Base-by-base conservation (phyloP, 2,888 invertebrate genomes). In the Cheilosia pagana region DNA sequence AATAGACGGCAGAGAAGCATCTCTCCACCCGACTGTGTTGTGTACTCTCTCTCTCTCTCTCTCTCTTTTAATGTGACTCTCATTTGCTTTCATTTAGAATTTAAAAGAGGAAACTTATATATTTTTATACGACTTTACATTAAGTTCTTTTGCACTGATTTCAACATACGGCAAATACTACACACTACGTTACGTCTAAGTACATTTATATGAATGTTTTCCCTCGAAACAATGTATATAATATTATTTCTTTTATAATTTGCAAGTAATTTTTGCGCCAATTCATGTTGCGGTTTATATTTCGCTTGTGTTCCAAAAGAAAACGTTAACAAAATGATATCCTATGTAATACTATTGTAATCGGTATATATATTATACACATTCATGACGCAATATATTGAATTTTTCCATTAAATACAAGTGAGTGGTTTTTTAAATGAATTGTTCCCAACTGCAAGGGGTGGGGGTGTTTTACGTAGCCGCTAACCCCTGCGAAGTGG, bases 1-100 rank as follows among this genome's bases (percentile, higher is more conserved):
- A 92, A 88, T 92, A 90, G 86, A 71, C 12, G 12, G 19, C 3
- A 43, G 48, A 12, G 31, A 57, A 2, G 23, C 6, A 31, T 53
- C 31, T 62, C 35, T 65, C 35, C 59, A 81, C 57, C 45, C 67
- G 50, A 74, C 55, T 65, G 74, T 59, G 74, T 79, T 70, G 79
- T 74, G 75, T 57, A 79, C 74, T 62, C 10, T 63, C 8, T 31
- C 59, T 48, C 59, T 75, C 59, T 65, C 59, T 75, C 60, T 67
- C 14, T 60, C 43, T 21, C 52, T 50, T 21, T 67, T 41, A 23
- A 60, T n/a, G 23, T 39, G 62, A 55, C 50, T 68, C 71, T 55
- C 68, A 77, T 82, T 70, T 62, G 45, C 43, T 59, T 63, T 68
- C 55, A 72, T 83, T 81, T 72, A 71, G 72, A 48, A 78, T 67